Evolutionary conservation across 2,888 invertebrate genomes (phyloP), one percentile per base, ranked within the genome.

Genomic region (Lydus trimaculatus): DNA sequence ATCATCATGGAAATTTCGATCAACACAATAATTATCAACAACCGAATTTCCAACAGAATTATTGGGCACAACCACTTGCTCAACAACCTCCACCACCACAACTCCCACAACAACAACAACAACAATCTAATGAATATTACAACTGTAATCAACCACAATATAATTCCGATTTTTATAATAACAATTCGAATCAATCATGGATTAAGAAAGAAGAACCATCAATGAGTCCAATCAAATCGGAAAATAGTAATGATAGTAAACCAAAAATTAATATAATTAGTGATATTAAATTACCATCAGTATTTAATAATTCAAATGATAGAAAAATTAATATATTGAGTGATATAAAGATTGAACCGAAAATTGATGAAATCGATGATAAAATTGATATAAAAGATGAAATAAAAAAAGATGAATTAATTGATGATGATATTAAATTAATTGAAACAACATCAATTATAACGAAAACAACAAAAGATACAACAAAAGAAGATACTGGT

Each of bases 401-500:
- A 31, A 31, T 75, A 36, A 78, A 77, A 86, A 75, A 87, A 86
- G 33, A 88, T 85, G 67, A 75, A 73, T n/a, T n/a, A n/a, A 48
- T 69, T 80, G 25, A 77, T 31, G 73, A 75, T 4, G 76, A 75
- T 20, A 60, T 72, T 25, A 78, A 74, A 60, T 64, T 64, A 31
- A 70, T 70, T 23, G 69, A 75, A 58, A 62, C 71, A 13, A 69
- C 73, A n/a, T 58, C 69, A 8, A 15, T 15, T 56, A 6, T 56
- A 56, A 8, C 13, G 15, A 56, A 56, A 56, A 61, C 61, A 28
- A 83, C 87, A 1, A 78, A 73, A 63, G 81, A 80, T 64, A 84
- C 87, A 0, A 84, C 87, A 0, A 91, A 91, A 82, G 92, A 92
- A 82, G 94, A 92, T 75, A 92, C 93, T 79, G 94, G 93, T 75